phyloP scores from a whole-genome alignment of 2,113 vertebrate species.

The Glaucomys volans region DNA sequence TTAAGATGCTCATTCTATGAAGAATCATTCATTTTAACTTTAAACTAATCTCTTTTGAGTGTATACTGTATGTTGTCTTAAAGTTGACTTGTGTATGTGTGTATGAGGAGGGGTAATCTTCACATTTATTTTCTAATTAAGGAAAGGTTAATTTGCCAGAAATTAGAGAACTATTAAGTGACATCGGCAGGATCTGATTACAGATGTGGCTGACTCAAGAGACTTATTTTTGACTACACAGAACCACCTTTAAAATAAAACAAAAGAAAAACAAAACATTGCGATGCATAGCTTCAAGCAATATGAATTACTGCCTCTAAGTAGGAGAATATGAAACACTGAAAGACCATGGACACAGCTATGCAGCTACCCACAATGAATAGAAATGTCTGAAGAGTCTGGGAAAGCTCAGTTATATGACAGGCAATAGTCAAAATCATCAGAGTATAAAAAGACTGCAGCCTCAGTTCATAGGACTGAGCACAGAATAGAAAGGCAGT shows the following conservation, averaged over 20 bases:
- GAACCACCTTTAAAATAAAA: neutral
- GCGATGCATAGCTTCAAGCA: neutral
- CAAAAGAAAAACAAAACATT: neutral
- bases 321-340: neutral
- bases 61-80: neutral
- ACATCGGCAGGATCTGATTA: neutral
- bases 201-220: neutral
- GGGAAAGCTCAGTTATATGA: neutral
- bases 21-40: neutral
- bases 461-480: neutral
- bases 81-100: neutral
- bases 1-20: neutral
- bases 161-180: neutral
- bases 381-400: neutral
- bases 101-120: neutral
- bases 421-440: constrained; percentile 28
- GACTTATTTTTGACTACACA: neutral
- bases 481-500: neutral
- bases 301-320: neutral
- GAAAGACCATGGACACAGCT: neutral
- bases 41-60: neutral
- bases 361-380: neutral
- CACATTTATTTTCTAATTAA: neutral
- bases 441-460: neutral
- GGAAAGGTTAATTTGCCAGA: neutral